Evolutionary conservation across 2,113 vertebrate species (phyloP).

Genomic region (Sclerurus mexicanus): DNA sequence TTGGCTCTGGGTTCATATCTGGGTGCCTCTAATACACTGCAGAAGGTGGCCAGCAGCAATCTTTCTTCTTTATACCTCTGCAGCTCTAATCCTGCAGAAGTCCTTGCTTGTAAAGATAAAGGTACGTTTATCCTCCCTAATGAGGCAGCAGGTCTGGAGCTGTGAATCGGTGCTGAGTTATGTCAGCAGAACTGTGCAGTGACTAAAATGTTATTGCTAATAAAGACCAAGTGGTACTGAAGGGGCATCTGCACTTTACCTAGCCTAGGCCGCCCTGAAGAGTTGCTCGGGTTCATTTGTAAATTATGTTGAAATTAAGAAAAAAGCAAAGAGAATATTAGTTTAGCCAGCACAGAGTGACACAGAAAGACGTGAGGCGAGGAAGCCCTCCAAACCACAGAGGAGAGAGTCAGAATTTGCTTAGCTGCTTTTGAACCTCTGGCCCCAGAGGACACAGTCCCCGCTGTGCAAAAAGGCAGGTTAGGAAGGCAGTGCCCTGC

Average conservation of each 20-base stretch:
- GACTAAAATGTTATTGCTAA: not conserved
- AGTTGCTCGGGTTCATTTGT: not conserved
- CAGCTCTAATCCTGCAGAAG: not conserved
- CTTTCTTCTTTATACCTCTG: not conserved
- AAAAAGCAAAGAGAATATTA: rapidly evolving
- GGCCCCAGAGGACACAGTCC: not conserved
- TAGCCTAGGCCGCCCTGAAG: not conserved
- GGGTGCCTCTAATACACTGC: not conserved
- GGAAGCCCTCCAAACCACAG: not conserved
- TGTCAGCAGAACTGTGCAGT: not conserved
- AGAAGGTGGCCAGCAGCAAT: not conserved
- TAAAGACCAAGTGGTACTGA: not conserved
- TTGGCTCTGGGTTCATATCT: not conserved
- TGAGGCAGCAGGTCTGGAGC: not conserved
- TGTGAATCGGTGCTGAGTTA: not conserved
- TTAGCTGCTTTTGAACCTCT: not conserved
- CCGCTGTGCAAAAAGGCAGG: not conserved
- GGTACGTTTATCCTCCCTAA: not conserved
- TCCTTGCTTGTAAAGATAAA: not conserved
- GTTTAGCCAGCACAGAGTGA: not conserved
- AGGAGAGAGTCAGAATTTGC: no score
- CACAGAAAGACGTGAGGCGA: not conserved
- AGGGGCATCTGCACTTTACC: not conserved
- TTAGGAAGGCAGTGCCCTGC: not conserved
- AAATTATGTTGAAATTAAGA: not conserved